These are phyloP conservation scores for Alexandromys fortis DNA, from an alignment of 2,113 vertebrate genomes.

Conservation along the genomic window DNA sequence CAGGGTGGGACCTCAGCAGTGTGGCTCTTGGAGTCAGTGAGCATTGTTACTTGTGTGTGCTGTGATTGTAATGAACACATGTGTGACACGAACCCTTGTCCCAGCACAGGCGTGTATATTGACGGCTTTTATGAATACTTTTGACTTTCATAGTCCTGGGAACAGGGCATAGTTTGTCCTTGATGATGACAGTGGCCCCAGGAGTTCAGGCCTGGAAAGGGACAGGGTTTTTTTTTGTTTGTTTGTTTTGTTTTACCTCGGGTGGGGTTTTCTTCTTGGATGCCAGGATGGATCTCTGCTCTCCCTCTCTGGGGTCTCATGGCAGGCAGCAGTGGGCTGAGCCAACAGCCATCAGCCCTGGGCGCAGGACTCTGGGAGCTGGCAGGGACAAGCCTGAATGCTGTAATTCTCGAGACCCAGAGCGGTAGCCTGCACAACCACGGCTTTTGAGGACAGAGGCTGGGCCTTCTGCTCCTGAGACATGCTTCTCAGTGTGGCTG, in stretches of 20 bases:
- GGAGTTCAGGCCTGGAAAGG: neutral
- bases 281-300: neutral
- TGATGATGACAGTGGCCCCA: fast-evolving
- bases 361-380: neutral
- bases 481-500: neutral
- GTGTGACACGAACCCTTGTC: fast-evolving
- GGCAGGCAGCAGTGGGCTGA: neutral
- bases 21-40: neutral
- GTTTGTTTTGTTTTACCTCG: neutral
- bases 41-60: fast-evolving
- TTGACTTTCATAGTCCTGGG: neutral
- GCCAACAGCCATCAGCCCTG: neutral
- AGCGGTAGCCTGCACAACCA: neutral
- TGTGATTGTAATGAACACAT: neutral
- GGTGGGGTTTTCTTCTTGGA: neutral
- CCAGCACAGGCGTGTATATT: neutral
- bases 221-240: neutral
- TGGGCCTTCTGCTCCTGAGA: neutral
- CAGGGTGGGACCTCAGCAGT: fast-evolving
- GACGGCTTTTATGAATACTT: neutral
- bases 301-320: neutral
- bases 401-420: too few relatives aligned
- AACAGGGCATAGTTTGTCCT: neutral
- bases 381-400: neutral
- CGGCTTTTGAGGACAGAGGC: neutral